Evolutionary conservation across 2,113 vertebrate species (phyloP).

Genomic region (Pyxicephalus adspersus): DNA sequence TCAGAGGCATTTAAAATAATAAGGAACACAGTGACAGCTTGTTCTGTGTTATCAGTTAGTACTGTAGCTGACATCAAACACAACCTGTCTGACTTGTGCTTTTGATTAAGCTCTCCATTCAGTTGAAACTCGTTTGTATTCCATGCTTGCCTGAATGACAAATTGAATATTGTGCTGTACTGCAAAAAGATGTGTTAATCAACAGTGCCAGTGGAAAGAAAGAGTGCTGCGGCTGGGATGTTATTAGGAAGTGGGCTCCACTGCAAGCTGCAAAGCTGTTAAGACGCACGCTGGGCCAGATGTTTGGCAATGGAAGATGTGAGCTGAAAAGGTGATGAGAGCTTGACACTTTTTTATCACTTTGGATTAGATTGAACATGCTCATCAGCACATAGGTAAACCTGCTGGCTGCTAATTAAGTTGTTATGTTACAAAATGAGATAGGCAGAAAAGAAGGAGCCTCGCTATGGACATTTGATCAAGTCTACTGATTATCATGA

Average conservation of each 20-base stretch:
- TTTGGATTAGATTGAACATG: conserved; percentile 52
- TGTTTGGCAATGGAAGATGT: conserved; percentile 45
- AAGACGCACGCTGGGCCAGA: conserved; percentile 53
- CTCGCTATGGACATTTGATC: not conserved
- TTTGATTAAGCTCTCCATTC: conserved; percentile 67
- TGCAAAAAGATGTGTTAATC: conserved; percentile 71
- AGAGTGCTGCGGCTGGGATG: conserved; percentile 56
- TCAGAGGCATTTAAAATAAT: conserved; percentile 69
- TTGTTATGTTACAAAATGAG: not conserved
- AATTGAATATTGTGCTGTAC: conserved; percentile 68
- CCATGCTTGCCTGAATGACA: conserved; percentile 70
- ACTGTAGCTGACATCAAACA: conserved; percentile 67
- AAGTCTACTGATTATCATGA: not conserved
- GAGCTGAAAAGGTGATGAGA: conserved; percentile 49
- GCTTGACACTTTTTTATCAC: conserved; percentile 41
- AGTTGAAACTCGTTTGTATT: conserved; percentile 66
- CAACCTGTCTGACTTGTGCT: conserved; percentile 69
- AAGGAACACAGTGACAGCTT: conserved; percentile 66
- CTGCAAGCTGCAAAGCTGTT: conserved; percentile 65
- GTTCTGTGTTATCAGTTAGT: conserved; percentile 64
- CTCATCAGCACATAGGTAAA: conserved; percentile 44
- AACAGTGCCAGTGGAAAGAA: conserved; percentile 67
- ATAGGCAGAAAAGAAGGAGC: not conserved
- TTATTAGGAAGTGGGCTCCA: conserved; percentile 53
- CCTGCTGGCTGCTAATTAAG: not conserved